Conservation (phyloP, 2,888 invertebrate genomes). For the Himalopsyche anomala region DNA sequence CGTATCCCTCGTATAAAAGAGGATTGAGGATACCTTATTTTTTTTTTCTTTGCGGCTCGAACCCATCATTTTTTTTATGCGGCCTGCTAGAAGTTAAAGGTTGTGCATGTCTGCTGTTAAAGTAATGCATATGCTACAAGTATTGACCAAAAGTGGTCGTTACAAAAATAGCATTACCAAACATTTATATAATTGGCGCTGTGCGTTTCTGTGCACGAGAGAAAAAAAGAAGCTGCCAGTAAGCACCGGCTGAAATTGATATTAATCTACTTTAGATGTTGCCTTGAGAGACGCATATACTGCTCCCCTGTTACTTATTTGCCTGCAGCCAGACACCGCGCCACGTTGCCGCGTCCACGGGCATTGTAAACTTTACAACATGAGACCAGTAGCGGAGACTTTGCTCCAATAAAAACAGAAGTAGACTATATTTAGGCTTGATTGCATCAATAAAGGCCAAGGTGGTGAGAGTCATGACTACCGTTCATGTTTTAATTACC, state of each 20-base stretch:
- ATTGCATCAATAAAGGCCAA: conserved; percentile 15
- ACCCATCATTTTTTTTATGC: no score
- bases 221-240: neutral
- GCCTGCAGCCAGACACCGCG: conserved; percentile 43
- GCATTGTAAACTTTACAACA: conserved; percentile 39
- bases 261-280: conserved; percentile 59
- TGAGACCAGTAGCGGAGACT: conserved; percentile 12
- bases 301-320: conserved; percentile 60
- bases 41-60: no score
- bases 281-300: conserved; percentile 53
- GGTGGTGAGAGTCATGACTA: neutral
- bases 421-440: neutral
- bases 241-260: conserved; percentile 55
- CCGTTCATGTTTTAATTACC: no score
- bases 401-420: conserved; percentile 5
- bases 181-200: no score
- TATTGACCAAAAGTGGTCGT: no score
- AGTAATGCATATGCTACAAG: no score
- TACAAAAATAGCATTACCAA: no score
- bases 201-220: neutral
- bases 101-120: no score
- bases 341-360: neutral
- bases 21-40: no score
- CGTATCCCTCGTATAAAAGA: no score
- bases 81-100: no score